Base-by-base conservation (phyloP, 92 coral and sea anemone species). In the Palythoa grandis region DNA sequence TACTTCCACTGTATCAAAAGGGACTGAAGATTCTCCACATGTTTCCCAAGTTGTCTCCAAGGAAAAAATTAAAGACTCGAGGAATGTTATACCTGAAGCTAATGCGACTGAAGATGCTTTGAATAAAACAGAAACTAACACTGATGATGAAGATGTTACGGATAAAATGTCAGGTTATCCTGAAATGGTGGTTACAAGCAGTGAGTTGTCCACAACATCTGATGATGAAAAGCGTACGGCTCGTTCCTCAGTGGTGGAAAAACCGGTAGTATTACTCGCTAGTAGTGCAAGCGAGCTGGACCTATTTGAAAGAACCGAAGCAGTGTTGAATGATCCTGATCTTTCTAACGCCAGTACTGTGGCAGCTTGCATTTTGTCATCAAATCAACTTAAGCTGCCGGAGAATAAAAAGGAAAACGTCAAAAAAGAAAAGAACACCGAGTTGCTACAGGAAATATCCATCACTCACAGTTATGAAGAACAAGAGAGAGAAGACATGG, bases 301-400 rank as follows among this genome's bases (percentile, higher is more conserved):
- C 19, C 23, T 80, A 61, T 80, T 80, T 29, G 85, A 80, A 23
- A 80, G 70, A 48, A 80, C 85, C 6, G 85, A 80, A 66, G 85
- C 74, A 12, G 60, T 20, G 5, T 7, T 80, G 12, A 65, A 80
- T 47, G 74, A 80, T 19, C 37, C 85, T 6, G 74, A 80, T 63
- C 24, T 66, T 29, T 48, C 65, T 43, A 23, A 66, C 15, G 74
- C 85, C 47, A 80, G 85, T 12, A 22, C 47, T 12, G 85, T 47
- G n/a, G 74, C 85, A 2, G 85, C 61, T 24, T 60, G 5, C 22
- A 80, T 66, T 23, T 48, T 66, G 47, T 80, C 85, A 43, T 65
- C 60, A 19, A 80, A 48, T n/a, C 56, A 25, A 65, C 2, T 15
- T 12, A 67, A 23, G 2, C 12, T 19, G 15, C 39, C 7, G n/a